Percentiles rank a stretch among this genome's conserved stretches.
Conservation (phyloP, 2,797 vertebrate genomes). For the Catamblyrhynchus diadema region DNA sequence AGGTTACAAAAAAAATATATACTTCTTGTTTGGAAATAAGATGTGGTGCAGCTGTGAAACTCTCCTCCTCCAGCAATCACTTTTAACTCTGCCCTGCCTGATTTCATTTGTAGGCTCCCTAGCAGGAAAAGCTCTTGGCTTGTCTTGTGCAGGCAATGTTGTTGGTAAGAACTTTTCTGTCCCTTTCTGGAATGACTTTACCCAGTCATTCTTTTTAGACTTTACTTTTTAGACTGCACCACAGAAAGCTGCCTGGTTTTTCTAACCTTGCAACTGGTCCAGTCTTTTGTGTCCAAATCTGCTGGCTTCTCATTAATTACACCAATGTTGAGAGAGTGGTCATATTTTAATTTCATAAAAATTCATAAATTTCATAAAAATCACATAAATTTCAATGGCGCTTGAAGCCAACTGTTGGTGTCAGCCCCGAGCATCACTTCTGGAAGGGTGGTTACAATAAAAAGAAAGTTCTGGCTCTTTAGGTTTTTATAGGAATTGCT, state of each 20-base stretch:
- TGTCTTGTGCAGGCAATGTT: neutral
- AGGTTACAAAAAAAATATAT: neutral
- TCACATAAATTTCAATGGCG: neutral
- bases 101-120: neutral
- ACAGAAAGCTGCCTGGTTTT: neutral
- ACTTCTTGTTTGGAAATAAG: neutral
- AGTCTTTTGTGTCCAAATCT: neutral
- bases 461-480: neutral
- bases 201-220: too few species aligned
- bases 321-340: neutral
- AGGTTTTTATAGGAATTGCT: neutral
- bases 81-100: too few species aligned
- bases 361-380: neutral
- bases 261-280: neutral
- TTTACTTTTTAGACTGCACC: neutral
- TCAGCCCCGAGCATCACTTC: neutral
- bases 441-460: neutral
- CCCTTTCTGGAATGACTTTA: neutral
- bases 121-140: rapidly evolving
- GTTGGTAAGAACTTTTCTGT: neutral
- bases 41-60: neutral
- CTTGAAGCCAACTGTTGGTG: neutral
- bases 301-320: neutral
- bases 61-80: neutral
- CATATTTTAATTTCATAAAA: neutral